Conservation (phyloP, 2,888 invertebrate species). For the Trissolcus japonicus region DNA sequence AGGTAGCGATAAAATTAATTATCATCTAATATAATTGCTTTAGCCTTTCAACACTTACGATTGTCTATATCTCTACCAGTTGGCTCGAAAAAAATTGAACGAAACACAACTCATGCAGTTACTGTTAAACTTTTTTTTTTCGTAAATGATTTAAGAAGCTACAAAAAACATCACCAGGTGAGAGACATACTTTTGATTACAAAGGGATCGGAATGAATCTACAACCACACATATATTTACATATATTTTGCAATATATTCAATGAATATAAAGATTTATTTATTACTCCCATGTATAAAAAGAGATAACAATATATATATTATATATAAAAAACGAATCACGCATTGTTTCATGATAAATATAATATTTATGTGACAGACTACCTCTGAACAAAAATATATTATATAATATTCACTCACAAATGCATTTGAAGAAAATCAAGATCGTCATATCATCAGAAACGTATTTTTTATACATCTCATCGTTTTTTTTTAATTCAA, state of each 20-base stretch:
- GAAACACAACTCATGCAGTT: not conserved
- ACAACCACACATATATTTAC: constrained; percentile 28
- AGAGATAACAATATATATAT: constrained; percentile 41
- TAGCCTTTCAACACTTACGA: no score
- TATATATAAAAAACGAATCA: constrained; percentile 39
- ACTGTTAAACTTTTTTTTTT: no score
- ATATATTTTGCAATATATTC: constrained; percentile 31
- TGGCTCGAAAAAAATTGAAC: not conserved
- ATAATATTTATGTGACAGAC: no score
- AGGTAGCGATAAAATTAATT: constrained; percentile 16
- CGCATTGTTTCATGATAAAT: constrained; percentile 15
- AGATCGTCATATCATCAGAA: not conserved
- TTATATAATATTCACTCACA: no score
- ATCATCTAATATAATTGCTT: constrained; percentile 11
- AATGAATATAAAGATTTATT: constrained; percentile 42
- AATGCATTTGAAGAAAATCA: no score
- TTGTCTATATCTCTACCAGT: no score
- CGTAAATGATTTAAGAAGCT: no score
- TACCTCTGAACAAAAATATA: no score
- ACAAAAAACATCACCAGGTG: not conserved
- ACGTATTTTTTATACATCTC: constrained; percentile 21
- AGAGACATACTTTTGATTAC: not conserved
- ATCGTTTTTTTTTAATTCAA: constrained; percentile 23
- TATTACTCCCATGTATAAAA: constrained; percentile 46
- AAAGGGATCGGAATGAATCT: not conserved